Percentiles rank a stretch among this genome's conserved stretches.
These are phyloP conservation scores for Sula dactylatra DNA, from an alignment of 2,113 vertebrate species.

Conservation along the genomic window DNA sequence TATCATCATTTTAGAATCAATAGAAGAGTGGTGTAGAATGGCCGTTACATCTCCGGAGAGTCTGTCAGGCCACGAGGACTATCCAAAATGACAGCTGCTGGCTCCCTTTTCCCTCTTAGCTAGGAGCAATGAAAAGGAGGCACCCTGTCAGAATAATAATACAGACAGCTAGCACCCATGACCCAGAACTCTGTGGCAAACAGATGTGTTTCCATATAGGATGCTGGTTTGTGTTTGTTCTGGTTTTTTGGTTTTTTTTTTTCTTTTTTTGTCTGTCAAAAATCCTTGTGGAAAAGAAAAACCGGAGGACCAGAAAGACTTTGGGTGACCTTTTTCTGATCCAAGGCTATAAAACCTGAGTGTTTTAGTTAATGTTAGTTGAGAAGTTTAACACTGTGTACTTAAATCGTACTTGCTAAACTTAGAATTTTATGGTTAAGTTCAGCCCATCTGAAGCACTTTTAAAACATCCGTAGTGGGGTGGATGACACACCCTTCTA, in stretches of 20 bases:
- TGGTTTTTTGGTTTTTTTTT: background rate
- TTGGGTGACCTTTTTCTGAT: conserved; percentile 75
- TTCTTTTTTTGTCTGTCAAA: conserved; percentile 73
- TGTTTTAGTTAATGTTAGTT: background rate
- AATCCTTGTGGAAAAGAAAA: conserved; percentile 86
- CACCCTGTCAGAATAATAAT: background rate
- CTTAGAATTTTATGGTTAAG: background rate
- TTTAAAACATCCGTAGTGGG: background rate
- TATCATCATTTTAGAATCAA: conserved; percentile 16
- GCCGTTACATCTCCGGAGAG: background rate
- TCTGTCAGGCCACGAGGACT: background rate
- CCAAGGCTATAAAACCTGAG: conserved; percentile 62
- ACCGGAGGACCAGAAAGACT: conserved; percentile 81
- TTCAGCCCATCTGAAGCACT: background rate
- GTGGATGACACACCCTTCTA: background rate
- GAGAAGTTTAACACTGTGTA: background rate
- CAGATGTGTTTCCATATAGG: background rate
- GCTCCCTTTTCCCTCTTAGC: background rate
- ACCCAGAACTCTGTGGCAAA: background rate
- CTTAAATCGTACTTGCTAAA: background rate
- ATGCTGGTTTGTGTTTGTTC: fast-evolving
- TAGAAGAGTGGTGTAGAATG: background rate
- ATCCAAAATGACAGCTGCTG: background rate
- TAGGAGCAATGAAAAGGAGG: background rate
- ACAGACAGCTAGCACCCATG: background rate